phyloP scores from a whole-genome alignment of 1,140 invertebrate species.

The Drosophila sp. region DNA sequence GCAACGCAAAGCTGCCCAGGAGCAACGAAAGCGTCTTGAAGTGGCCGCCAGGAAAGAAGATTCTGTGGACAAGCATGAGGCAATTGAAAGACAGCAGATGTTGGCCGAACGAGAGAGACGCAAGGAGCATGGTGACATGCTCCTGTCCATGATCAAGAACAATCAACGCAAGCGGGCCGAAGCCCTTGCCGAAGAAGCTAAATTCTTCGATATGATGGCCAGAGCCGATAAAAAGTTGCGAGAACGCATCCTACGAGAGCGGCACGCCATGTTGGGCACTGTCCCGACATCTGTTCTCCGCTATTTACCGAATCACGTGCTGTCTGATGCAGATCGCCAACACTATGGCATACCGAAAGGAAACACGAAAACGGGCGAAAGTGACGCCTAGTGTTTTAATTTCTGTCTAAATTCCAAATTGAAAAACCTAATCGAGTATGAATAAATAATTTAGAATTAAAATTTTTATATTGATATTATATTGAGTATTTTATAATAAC shows the following conservation, averaged over 20 bases:
- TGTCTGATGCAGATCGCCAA: conserved; percentile 48
- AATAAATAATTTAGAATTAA: too few species aligned
- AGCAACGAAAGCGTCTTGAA: conserved; percentile 34
- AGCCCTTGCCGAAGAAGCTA: conserved; percentile 48
- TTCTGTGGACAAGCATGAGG: not conserved
- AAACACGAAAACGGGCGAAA: not conserved
- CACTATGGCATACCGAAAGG: conserved; percentile 33
- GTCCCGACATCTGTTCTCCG: conserved; percentile 48
- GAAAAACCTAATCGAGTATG: not conserved
- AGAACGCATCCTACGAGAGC: conserved; percentile 44
- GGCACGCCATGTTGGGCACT: conserved; percentile 42
- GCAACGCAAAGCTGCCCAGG: conserved; percentile 30
- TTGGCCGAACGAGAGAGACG: conserved; percentile 32
- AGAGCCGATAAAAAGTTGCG: conserved; percentile 45
- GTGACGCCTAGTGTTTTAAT: conserved; percentile 16
- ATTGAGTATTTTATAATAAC: too few species aligned
- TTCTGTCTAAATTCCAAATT: not conserved
- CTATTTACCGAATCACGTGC: conserved; percentile 58
- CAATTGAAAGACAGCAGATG: conserved; percentile 18
- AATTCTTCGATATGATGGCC: conserved; percentile 53
- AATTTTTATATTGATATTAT: too few species aligned
- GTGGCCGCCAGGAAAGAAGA: conserved; percentile 14
- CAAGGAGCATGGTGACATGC: conserved; percentile 44
- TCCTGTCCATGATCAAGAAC: conserved; percentile 64
- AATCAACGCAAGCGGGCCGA: conserved; percentile 63